Base-by-base conservation (phyloP, 2,113 vertebrate species). In the Halichoerus grypus region DNA sequence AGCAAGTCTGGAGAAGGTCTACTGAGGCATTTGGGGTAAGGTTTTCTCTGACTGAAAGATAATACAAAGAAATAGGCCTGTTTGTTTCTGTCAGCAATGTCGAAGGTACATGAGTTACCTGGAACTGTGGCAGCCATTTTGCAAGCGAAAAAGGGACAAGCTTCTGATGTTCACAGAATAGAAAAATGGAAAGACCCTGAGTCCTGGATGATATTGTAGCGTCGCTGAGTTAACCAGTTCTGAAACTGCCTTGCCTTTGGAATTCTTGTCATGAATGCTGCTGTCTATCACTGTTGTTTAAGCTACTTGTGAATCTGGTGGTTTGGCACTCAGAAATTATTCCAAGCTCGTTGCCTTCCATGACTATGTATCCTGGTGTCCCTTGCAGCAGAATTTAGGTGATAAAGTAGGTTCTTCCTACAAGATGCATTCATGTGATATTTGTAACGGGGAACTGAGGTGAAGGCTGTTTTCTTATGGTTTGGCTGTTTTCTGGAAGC, bases 31-130 rank as follows among this genome's bases (percentile, higher is more conserved):
- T 28, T 84, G n/a, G 79, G 26, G 49, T 49, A 83, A 28, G 7
- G 4, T 33, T 89, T 89, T 87, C 39, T 88, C 31, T 89, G 61
- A 87, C 87, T 67, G 21, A 72, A 92, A 76, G 57, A 36, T 76
- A 93, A 39, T n/a, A 22, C 46, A 31, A 42, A 95, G 39, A 67
- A 87, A 49, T 21, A 72, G 59, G 15, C 46, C 15, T 51, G 26
- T 90, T 91, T 65, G 46, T 94, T 95, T 84, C 39, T 61, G 57
- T 92, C 61, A 94, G 1, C 21, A 22, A 0, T 49, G 55, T 61
- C 83, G 83, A 57, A 51, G 24, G 31, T 76, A 8, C 12, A 10
- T 80, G 22, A 76, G n/a, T 86, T 89, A 49, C 77, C 24, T 53
- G 49, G 71, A 46, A 57, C 26, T 5, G 12, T 86, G n/a, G 16